Evolutionary conservation across 2,888 invertebrate species (phyloP).

Genomic region (Limenitis camilla): DNA sequence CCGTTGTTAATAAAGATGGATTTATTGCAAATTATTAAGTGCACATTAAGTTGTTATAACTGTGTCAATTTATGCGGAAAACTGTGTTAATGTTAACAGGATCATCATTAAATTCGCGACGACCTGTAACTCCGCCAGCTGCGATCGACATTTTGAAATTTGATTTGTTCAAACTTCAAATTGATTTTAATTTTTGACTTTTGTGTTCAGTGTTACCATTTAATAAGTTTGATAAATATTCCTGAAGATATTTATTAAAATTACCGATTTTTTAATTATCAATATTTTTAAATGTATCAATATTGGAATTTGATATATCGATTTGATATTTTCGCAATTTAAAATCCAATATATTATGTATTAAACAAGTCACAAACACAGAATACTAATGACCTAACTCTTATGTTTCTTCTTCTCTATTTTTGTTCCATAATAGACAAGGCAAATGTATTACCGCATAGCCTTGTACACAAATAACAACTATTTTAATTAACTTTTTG

Average conservation of each 20-base stretch:
- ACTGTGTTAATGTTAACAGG: constrained; percentile 2
- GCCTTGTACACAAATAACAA: no score
- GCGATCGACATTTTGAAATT: constrained; percentile 9
- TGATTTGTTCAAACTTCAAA: no score
- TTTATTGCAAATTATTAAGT: constrained; percentile 1
- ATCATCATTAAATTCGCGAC: constrained; percentile 6
- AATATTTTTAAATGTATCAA: neutral
- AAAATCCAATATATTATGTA: no score
- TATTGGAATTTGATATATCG: no score
- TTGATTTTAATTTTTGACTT: constrained; percentile 5
- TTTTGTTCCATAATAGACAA: no score
- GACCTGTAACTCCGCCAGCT: neutral
- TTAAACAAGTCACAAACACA: no score
- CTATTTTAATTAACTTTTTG: no score
- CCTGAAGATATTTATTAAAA: neutral
- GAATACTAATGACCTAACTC: no score
- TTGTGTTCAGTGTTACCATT: neutral
- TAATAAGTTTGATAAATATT: neutral
- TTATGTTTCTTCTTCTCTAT: no score
- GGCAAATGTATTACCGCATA: no score
- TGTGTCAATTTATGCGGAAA: constrained; percentile 5
- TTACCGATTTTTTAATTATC: neutral
- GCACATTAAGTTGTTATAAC: constrained; percentile 2
- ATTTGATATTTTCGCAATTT: no score
- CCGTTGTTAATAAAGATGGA: neutral